These are phyloP conservation scores for Hestina assimilis DNA, from an alignment of 1,140 invertebrate genomes.

Conservation along the genomic window DNA sequence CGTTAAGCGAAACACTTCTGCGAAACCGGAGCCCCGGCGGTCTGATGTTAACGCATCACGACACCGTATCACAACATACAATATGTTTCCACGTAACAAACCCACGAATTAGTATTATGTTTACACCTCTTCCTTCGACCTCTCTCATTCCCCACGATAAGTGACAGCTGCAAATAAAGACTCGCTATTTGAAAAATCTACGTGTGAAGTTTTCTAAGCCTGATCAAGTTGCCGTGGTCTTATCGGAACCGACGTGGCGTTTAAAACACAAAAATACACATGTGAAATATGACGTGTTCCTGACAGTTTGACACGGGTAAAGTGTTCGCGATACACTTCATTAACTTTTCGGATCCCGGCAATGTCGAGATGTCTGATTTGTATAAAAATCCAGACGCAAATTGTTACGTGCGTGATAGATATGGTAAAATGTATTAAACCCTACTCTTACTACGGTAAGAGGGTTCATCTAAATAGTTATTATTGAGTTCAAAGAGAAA, in stretches of 20 bases:
- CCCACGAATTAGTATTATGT: slow-evolving; percentile 74
- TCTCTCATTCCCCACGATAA: slow-evolving; percentile 48
- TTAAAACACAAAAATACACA: slow-evolving; percentile 60
- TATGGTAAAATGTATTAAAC: not conserved
- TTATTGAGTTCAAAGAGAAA: too few species aligned
- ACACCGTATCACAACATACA: slow-evolving; percentile 72
- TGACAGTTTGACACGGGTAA: slow-evolving; percentile 74
- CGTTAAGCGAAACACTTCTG: slow-evolving; percentile 68
- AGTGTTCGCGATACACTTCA: slow-evolving; percentile 67
- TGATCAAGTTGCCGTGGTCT: slow-evolving; percentile 43
- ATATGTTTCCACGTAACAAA: slow-evolving; percentile 62
- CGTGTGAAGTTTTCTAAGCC: slow-evolving; percentile 24
- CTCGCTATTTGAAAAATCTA: slow-evolving; percentile 10
- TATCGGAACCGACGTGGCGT: slow-evolving; percentile 57
- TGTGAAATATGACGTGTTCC: slow-evolving; percentile 69
- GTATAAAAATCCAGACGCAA: slow-evolving; percentile 10
- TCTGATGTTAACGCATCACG: slow-evolving; percentile 52
- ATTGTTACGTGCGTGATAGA: not conserved
- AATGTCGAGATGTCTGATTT: slow-evolving; percentile 22
- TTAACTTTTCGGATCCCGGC: slow-evolving; percentile 51
- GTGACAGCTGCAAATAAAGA: slow-evolving; percentile 40
- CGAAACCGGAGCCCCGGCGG: slow-evolving; percentile 59
- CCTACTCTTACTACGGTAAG: not conserved
- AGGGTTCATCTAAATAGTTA: too few species aligned
- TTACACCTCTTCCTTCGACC: slow-evolving; percentile 60